Base-by-base conservation (phyloP, 1,140 invertebrate species). In the Chlorops oryzae region DNA sequence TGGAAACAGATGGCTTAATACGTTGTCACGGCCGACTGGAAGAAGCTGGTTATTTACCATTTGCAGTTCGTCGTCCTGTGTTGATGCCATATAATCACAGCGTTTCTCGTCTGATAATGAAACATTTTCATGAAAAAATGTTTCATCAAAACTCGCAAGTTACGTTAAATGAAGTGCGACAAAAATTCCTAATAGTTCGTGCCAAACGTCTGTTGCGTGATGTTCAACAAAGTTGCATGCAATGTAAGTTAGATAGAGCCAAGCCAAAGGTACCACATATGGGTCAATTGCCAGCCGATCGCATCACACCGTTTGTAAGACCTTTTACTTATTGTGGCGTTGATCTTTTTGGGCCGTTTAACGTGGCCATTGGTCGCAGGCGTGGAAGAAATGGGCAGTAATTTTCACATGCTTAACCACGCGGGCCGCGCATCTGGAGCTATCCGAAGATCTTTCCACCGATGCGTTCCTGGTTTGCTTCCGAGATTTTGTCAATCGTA, bases 351-450 rank as follows among this genome's bases (percentile, higher is more conserved):
- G 48, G 48, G 10, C 50, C 43, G 21, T 20, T 58, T 38, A 32
- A 10, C 17, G 49, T 60, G 15, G 50, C 51, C 3, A 42, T 58
- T 24, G 51, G 47, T 2, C 44, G 58, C 2, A 27, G 52, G 2
- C 50, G n/a, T 13, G 55, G 59, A 45, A 61, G 34, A 15, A 56
- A 0, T 65, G 55, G 52, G 50, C 45, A 1, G 62, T 34, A 1
- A 10, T 59, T 13, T 62, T 59, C 35, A 58, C 55, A 1, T 62
- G 59, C 24, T 12, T 62, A 5, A 53, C 54, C 2, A 49, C 45
- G 1, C n/a, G 56, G 9, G 58, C 50, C 2, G 40, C 57, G 1
- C 56, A 62, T 38, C 5, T 62, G 1, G 58, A 62, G 22, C 5
- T 60, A 15, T 47, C 48, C 4, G 9, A 47, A 13, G 38, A 20